Evolutionary conservation across 2,888 invertebrate genomes (phyloP).

Genomic region (Callosobruchus maculatus): DNA sequence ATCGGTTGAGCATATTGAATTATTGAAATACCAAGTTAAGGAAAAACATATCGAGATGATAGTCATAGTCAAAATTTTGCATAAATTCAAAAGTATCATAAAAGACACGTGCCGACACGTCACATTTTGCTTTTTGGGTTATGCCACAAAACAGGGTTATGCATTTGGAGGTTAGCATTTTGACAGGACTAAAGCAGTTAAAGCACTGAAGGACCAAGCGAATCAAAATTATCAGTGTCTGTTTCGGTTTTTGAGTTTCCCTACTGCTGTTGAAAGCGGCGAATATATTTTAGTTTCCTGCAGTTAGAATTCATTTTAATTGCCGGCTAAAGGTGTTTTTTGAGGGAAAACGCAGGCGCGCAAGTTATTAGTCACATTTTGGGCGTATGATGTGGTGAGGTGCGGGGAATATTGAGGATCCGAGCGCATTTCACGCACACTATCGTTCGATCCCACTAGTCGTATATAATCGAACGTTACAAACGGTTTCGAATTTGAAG

Average conservation of each 20-base stretch:
- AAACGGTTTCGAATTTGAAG: not conserved
- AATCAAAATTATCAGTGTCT: not conserved
- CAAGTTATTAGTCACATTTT: not conserved
- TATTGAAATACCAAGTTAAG: too few relatives aligned
- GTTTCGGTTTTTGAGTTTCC: not conserved
- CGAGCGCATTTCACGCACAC: not conserved
- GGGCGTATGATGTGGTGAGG: not conserved
- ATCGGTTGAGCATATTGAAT: too few relatives aligned
- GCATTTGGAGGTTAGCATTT: not conserved
- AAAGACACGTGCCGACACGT: not conserved
- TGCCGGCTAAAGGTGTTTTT: not conserved
- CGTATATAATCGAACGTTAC: not conserved
- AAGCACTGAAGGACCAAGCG: not conserved
- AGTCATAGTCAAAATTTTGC: too few relatives aligned
- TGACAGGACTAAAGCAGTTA: not conserved
- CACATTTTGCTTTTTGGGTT: not conserved
- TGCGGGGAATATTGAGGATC: not conserved
- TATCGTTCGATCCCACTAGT: not conserved
- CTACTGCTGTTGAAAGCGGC: not conserved
- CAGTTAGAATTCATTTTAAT: not conserved
- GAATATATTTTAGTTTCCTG: not conserved
- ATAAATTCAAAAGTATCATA: too few relatives aligned
- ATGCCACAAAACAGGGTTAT: too few relatives aligned
- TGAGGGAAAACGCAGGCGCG: not conserved
- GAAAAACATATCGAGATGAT: too few relatives aligned